These are phyloP conservation scores for Bhutanitis thaidina DNA, from an alignment of 2,888 invertebrate species.

Conservation along the genomic window DNA sequence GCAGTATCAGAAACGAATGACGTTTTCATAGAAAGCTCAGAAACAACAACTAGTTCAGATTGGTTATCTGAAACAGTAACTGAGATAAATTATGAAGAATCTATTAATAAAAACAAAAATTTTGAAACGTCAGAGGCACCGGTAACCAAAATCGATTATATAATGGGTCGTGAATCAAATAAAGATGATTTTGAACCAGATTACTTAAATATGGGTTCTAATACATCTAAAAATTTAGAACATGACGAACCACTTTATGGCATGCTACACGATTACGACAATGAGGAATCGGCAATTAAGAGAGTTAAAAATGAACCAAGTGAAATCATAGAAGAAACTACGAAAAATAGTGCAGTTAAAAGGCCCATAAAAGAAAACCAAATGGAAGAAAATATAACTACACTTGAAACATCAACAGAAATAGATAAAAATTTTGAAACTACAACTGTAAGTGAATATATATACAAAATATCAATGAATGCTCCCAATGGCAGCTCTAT, in stretches of 20 bases:
- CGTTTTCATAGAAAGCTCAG: constrained; percentile 26
- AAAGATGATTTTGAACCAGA: constrained; percentile 69
- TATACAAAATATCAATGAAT: constrained; percentile 43
- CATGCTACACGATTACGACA: constrained; percentile 59
- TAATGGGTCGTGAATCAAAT: constrained; percentile 40
- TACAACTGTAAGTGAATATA: constrained; percentile 58
- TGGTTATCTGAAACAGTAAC: constrained; percentile 62
- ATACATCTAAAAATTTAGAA: constrained; percentile 43
- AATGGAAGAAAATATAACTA: constrained; percentile 22
- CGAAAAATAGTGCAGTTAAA: constrained; percentile 20
- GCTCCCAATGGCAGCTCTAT: constrained; percentile 4
- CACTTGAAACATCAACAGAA: constrained; percentile 10
- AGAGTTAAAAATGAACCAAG: constrained; percentile 46
- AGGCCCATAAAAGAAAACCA: constrained; percentile 6
- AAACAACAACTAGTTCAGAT: constrained; percentile 47
- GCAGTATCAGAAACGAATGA: constrained; percentile 31
- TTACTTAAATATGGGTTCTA: constrained; percentile 53
- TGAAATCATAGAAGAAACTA: constrained; percentile 16
- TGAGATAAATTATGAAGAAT: constrained; percentile 52
- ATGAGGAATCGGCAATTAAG: constrained; percentile 55
- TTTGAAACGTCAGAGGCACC: constrained; percentile 46
- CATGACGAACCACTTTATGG: constrained; percentile 53
- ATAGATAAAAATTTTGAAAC: constrained; percentile 36
- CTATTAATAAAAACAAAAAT: constrained; percentile 47
- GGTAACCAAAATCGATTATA: constrained; percentile 47